Base-by-base conservation (phyloP, 1,140 invertebrate genomes). In the Zophobas morio region DNA sequence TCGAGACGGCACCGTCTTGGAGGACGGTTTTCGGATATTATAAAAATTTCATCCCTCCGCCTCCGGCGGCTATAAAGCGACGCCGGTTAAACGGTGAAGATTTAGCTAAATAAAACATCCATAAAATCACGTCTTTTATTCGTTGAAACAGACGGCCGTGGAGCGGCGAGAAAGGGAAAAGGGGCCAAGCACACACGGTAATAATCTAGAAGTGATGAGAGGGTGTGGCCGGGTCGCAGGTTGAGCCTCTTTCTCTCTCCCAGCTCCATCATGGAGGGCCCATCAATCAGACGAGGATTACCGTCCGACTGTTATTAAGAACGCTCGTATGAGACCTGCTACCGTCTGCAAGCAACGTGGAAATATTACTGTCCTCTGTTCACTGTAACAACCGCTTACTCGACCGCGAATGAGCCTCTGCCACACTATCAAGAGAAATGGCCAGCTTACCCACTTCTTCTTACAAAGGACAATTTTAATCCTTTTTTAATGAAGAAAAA, bases 201-300 rank as follows among this genome's bases (percentile, higher is more conserved):
- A 82, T 82, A 81, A 82, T 82, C 78, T 81, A 71, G 80, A 82
- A 80, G 81, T 79, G 80, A 82, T 81, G 81, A 81, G 81, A 79
- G 77, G 78, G 76, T 70, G 79, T 80, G 76, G 76, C 57, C 20
- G 56, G 71, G 66, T 66, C 74, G 77, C 56, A 71, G 36, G 77
- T 76, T 76, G 79, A 47, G 66, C 51, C 66, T 51, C 79, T 60
- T 71, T 74, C 49, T 71, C 73, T 74, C 75, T 70, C 54, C 75
- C 39, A 75, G 73, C 66, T 77, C 79, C 78, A 82, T 83, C 82
- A 80, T 82, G 81, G 78, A 82, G 81, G 80, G 78, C 79, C 82
- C 81, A 83, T 83, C 82, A 83, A 83, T 83, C 82, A 83, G 81
- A 49, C 75, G 70, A 77, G 82, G 82, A 83, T 83, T 83, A 83